These are phyloP conservation scores for Pluvialis apricaria DNA, from an alignment of 2,113 vertebrate species.

Conservation along the genomic window DNA sequence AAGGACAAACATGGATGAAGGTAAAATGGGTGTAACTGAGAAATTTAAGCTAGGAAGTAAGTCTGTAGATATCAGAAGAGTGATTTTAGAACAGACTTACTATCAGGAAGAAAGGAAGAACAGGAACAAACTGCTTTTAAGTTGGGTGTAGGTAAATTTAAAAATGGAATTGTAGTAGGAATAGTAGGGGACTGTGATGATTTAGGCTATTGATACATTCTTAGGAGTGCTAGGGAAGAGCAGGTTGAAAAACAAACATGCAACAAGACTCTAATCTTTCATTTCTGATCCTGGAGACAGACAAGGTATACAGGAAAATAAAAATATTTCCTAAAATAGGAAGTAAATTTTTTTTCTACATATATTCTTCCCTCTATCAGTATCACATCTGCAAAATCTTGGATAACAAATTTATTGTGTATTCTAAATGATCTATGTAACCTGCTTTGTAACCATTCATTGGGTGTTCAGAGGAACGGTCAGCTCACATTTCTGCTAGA, in stretches of 20 bases:
- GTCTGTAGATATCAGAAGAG: neutral
- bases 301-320: neutral
- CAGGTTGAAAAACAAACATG: neutral
- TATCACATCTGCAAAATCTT: neutral
- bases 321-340: neutral
- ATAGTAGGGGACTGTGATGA: neutral
- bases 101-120: neutral
- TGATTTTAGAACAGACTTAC: neutral
- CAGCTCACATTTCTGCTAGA: neutral
- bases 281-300: neutral
- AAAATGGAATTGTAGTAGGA: neutral
- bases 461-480: neutral
- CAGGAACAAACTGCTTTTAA: neutral
- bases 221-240: neutral
- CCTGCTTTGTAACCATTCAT: neutral
- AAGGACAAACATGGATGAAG: neutral
- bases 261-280: neutral
- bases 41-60: neutral
- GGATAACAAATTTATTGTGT: neutral
- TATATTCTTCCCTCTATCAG: neutral
- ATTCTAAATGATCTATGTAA: neutral
- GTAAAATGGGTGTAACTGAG: neutral
- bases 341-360: neutral
- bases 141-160: neutral
- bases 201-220: neutral